Evolutionary conservation across 2,888 invertebrate genomes (phyloP).

Genomic region (Eristalinus sepulchralis): DNA sequence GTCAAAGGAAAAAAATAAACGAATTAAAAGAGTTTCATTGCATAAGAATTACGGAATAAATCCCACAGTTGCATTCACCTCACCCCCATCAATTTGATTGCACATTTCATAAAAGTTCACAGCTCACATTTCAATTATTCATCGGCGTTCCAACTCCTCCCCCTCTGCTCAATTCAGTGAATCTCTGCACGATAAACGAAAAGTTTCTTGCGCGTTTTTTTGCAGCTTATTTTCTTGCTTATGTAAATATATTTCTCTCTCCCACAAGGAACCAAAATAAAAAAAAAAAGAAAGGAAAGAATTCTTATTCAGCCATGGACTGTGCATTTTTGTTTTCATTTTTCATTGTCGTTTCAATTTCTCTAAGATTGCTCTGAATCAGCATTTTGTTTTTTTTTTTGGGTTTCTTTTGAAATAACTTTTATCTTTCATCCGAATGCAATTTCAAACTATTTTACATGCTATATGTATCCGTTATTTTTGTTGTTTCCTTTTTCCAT

Average conservation of each 20-base stretch:
- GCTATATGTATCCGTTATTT: background rate
- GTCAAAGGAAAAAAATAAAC: too few relatives aligned
- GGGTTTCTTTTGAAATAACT: background rate
- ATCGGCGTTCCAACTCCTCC: background rate
- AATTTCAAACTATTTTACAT: conserved; percentile 45
- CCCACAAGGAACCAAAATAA: background rate
- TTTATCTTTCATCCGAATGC: conserved; percentile 27
- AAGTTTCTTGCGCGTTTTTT: background rate
- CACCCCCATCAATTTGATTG: background rate
- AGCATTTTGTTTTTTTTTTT: conserved; percentile 13
- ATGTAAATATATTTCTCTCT: conserved; percentile 1
- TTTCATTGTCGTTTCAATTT: conserved; percentile 34
- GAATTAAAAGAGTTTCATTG: background rate
- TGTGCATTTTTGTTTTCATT: conserved; percentile 10
- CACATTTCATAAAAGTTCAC: background rate
- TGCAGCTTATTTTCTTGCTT: background rate
- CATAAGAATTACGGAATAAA: background rate
- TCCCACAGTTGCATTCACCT: background rate
- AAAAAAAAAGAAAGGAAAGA: background rate
- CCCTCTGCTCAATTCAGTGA: background rate
- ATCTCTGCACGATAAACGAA: background rate
- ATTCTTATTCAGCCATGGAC: background rate
- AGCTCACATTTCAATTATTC: background rate
- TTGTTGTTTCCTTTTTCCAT: background rate
- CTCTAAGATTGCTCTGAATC: conserved; percentile 50